Conservation (phyloP, 1,140 invertebrate genomes). For the Trichonephila clavata region DNA sequence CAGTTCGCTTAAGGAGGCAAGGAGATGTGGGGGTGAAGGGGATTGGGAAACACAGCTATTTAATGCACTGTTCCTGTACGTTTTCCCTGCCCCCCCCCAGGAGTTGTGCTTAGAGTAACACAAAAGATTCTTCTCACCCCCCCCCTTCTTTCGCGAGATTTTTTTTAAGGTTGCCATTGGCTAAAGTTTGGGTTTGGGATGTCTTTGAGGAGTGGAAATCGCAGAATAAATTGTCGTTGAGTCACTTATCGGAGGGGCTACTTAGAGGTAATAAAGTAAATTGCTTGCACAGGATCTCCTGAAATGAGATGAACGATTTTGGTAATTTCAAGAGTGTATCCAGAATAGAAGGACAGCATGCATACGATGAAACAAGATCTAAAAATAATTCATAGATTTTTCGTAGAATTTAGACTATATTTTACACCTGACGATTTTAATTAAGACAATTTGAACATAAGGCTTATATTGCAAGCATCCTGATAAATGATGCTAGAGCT, state of each 20-base stretch:
- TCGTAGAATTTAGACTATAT: too few species aligned
- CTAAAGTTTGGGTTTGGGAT: not conserved
- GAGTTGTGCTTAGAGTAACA: not conserved
- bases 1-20: conserved; percentile 63
- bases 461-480: too few species aligned
- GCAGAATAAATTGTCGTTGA: conserved; percentile 15
- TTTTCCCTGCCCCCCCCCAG: conserved; percentile 7
- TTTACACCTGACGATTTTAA: too few species aligned
- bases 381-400: too few species aligned
- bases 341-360: too few species aligned
- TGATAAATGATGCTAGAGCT: too few species aligned
- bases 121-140: conserved; percentile 13
- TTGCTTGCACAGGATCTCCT: not conserved
- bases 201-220: not conserved
- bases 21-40: conserved; percentile 19
- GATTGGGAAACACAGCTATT: conserved; percentile 62
- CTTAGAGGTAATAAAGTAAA: not conserved
- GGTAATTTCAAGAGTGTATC: not conserved
- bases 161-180: conserved; percentile 12
- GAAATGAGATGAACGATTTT: not conserved
- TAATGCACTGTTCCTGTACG: conserved; percentile 71
- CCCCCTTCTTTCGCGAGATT: not conserved
- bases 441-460: too few species aligned
- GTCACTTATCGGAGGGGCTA: not conserved
- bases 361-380: too few species aligned